These are phyloP conservation scores for Hiodon alosoides DNA, from an alignment of 2,113 vertebrate genomes.

Conservation along the genomic window DNA sequence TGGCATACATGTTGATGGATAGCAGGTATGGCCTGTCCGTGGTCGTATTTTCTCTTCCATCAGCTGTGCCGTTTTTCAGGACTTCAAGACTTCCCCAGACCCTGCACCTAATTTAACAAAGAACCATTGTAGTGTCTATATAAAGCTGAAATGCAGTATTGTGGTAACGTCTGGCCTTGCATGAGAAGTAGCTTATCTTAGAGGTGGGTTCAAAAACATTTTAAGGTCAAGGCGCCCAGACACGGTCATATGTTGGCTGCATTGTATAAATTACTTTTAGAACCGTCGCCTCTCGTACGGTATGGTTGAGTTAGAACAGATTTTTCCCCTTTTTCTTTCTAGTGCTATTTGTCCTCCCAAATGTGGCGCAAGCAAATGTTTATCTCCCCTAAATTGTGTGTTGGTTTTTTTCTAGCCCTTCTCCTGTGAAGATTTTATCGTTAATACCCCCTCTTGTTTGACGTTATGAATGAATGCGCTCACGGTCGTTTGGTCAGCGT, in stretches of 20 bases:
- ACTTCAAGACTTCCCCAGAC: too few species aligned
- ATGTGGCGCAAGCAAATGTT: constrained; percentile 20
- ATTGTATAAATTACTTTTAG: neutral
- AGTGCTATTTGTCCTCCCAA: constrained; percentile 19
- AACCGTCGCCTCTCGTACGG: neutral
- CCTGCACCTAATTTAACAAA: too few species aligned
- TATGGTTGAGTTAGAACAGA: neutral
- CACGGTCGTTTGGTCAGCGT: constrained; percentile 21
- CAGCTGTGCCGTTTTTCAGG: neutral
- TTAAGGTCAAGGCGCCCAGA: too few species aligned
- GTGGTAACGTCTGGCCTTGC: too few species aligned
- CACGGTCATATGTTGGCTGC: too few species aligned
- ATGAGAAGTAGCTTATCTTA: too few species aligned
- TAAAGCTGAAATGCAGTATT: too few species aligned
- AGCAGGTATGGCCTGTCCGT: neutral
- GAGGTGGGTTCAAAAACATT: too few species aligned
- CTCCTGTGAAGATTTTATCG: constrained; percentile 11
- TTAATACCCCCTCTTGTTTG: constrained; percentile 16
- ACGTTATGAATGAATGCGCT: constrained; percentile 23
- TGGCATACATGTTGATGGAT: neutral
- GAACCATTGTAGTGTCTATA: too few species aligned
- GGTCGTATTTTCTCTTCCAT: neutral
- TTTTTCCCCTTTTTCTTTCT: constrained; percentile 9
- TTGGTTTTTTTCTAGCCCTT: constrained; percentile 20
- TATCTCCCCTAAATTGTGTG: constrained; percentile 30